Conservation (phyloP, 2,797 vertebrate genomes). For the Syngnathus acus region DNA sequence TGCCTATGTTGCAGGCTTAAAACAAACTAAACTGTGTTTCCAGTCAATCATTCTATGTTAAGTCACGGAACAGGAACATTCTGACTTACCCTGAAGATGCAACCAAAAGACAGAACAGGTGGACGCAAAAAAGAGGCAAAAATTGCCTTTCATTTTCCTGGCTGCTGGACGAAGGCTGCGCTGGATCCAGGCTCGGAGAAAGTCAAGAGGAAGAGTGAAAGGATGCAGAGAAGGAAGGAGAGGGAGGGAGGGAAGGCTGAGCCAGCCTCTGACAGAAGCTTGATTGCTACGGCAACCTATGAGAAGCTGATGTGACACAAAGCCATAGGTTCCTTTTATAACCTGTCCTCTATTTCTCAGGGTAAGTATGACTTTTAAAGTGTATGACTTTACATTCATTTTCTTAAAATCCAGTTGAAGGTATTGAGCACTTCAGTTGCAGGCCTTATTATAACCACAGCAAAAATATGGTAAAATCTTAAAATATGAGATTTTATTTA, state of each 20-base stretch:
- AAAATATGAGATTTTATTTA: neutral
- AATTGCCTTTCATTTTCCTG: constrained; percentile 51
- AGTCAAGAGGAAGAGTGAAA: constrained; percentile 19
- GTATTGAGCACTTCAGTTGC: neutral
- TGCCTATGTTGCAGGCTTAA: neutral
- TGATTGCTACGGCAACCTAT: constrained; percentile 8
- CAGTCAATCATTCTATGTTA: constrained; percentile 22
- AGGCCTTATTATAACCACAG: neutral
- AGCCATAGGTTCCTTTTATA: neutral
- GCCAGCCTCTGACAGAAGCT: constrained; percentile 1
- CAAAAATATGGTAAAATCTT: too few species aligned
- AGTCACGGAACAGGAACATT: constrained; percentile 16
- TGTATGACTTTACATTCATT: neutral
- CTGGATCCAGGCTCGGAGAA: constrained; percentile 15
- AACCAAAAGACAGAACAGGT: constrained; percentile 38
- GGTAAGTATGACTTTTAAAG: neutral
- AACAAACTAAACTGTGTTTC: neutral
- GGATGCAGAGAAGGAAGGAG: constrained; percentile 2
- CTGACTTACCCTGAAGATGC: constrained; percentile 60
- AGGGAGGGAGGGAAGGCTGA: neutral
- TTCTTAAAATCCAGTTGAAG: neutral
- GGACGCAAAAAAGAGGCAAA: constrained; percentile 20
- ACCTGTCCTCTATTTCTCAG: neutral
- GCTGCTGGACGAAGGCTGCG: constrained; percentile 11
- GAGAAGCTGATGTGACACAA: neutral